Conservation (phyloP, 2,113 vertebrate genomes). For the Motacilla tschutschensis region DNA sequence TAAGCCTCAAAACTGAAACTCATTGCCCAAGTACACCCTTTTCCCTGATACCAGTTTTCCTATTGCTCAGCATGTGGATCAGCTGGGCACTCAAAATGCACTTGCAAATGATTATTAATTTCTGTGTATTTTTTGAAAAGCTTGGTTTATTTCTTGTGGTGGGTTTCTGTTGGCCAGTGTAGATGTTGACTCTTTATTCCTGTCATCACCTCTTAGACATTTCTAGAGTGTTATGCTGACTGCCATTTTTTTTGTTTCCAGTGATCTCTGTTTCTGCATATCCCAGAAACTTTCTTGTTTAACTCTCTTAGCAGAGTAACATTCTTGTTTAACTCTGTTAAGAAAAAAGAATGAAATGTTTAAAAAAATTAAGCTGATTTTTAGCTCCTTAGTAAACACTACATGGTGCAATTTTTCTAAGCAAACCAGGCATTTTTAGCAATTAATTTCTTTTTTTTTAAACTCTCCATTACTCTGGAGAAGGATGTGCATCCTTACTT, state of each 20-base stretch:
- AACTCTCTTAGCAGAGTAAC: background rate
- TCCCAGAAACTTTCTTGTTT: slow-evolving; percentile 3
- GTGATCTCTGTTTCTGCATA: background rate
- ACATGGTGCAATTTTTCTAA: slow-evolving; percentile 1
- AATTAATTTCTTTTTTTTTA: slow-evolving; percentile 10
- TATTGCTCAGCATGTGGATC: background rate
- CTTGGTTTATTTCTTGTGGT: slow-evolving; percentile 14
- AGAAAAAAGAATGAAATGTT: background rate
- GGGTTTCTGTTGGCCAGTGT: background rate
- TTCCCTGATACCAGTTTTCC: background rate
- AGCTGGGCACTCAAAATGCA: background rate
- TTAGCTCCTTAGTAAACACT: background rate
- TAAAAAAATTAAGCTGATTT: background rate
- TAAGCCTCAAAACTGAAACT: background rate
- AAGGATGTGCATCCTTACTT: slow-evolving; percentile 14
- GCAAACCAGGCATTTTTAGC: background rate
- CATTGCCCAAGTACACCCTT: background rate
- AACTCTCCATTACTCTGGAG: slow-evolving; percentile 10
- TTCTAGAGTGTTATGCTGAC: background rate
- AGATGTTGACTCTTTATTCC: background rate
- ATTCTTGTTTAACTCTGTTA: slow-evolving; percentile 1
- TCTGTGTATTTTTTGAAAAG: background rate
- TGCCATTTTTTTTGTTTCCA: background rate
- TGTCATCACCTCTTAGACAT: slow-evolving; percentile 20
- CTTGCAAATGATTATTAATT: slow-evolving; percentile 1